Percentiles rank a stretch among this genome's conserved stretches.
Conservation (phyloP, 2,888 invertebrate species). For the Eilema depressum region DNA sequence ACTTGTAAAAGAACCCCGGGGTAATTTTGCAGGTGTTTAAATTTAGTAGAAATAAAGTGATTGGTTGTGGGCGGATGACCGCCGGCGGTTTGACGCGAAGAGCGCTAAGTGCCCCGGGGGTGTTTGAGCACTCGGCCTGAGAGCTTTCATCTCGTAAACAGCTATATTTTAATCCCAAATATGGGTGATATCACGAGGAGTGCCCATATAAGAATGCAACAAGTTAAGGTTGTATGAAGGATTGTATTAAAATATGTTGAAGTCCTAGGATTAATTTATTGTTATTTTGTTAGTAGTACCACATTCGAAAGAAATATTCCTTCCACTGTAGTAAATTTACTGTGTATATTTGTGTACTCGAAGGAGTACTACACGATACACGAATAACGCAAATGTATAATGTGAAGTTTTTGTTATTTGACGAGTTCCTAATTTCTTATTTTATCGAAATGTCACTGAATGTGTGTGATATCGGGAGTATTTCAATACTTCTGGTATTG, state of each 20-base stretch:
- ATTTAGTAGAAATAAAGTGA: conserved; percentile 44
- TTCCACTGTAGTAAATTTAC: too few species aligned
- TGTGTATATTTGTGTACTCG: too few species aligned
- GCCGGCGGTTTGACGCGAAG: conserved; percentile 43
- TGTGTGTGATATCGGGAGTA: too few species aligned
- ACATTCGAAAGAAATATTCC: too few species aligned
- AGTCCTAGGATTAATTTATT: background rate
- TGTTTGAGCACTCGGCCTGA: conserved; percentile 21
- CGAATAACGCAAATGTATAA: too few species aligned
- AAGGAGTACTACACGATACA: too few species aligned
- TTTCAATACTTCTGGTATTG: too few species aligned
- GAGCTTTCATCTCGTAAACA: conserved; percentile 35
- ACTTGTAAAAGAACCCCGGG: conserved; percentile 17
- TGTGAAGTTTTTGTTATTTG: too few species aligned
- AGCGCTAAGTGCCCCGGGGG: conserved; percentile 38
- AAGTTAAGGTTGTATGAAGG: background rate
- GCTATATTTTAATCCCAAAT: conserved; percentile 30
- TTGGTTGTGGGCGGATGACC: conserved; percentile 48
- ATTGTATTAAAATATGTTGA: background rate
- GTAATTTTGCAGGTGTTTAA: conserved; percentile 41
- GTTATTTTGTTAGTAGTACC: background rate
- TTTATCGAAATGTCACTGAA: too few species aligned
- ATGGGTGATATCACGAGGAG: conserved; percentile 23
- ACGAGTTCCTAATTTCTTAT: too few species aligned
- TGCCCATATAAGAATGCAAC: conserved; percentile 17